A percentile compares a stretch with the other conserved stretches of the same genome.
These are phyloP conservation scores for Hemaris fuciformis DNA, from an alignment of 2,888 invertebrate genomes.

Conservation along the genomic window DNA sequence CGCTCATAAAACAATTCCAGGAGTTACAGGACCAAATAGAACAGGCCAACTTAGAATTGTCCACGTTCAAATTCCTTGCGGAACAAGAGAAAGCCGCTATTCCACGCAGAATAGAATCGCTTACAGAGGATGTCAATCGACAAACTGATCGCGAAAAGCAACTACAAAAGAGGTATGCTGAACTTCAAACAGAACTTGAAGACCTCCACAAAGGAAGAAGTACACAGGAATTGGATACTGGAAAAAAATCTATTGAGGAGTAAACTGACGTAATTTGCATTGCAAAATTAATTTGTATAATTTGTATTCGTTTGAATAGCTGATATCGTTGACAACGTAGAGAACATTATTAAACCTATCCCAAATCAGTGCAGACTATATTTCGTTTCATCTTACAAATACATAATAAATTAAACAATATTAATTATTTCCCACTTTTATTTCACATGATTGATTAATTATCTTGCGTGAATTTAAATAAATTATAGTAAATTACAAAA, in stretches of 20 bases:
- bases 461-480: neutral
- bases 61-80: conserved; percentile 94
- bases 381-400: neutral
- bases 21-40: conserved; percentile 95
- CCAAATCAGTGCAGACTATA: neutral
- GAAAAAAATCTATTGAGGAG: conserved; percentile 9
- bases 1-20: conserved; percentile 92
- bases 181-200: conserved; percentile 85
- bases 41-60: conserved; percentile 92
- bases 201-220: conserved; percentile 60
- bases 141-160: conserved; percentile 95
- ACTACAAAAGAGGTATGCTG: conserved; percentile 91
- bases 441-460: neutral
- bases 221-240: neutral
- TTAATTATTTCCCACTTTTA: neutral
- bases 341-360: neutral
- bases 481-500: conserved; percentile 13
- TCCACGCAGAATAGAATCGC: conserved; percentile 93
- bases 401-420: conserved; percentile 7
- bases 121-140: conserved; percentile 95
- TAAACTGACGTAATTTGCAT: neutral
- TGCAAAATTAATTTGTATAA: neutral
- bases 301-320: too few species aligned
- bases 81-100: conserved; percentile 95
- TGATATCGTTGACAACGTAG: neutral